Evolutionary conservation across 1,140 invertebrate species (phyloP), one percentile per base, ranked within the genome.

Genomic region (Macrostomum lignano): DNA sequence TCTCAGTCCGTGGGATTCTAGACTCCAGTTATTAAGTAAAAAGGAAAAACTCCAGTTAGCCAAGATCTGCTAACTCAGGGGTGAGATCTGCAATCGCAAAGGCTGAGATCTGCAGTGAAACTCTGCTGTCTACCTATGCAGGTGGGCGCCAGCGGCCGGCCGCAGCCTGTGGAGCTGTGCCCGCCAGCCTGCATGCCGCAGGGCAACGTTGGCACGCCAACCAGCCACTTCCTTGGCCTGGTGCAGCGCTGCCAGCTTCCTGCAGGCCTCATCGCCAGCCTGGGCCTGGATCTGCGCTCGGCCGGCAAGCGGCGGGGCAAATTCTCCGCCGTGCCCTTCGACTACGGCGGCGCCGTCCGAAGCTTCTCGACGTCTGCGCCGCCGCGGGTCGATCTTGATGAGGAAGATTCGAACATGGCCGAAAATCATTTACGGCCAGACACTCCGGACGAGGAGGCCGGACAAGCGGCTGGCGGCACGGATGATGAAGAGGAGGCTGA

Each of bases 191-290:
- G 60, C 3, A 61, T 65, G 60, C 15, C 52, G 1, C 38, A 51
- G 22, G 66, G 66, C 17, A 68, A 68, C 52, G 62, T 68, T 25
- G 66, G 66, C 15, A 68, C 66, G 7, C 55, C 62, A 7, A 65
- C 62, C 6, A 39, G 38, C 21, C 44, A 53, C 25, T 67, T 68
- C 44, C 36, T 67, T 21, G 43, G 56, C 3, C 46, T 58, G 20
- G 67, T 68, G 13, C 44, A 48, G 25, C 38, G 52, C 23, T 68
- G 66, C 45, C 41, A 48, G 36, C 42, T 68, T 17, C 65, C 66
- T 6, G 44, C 59, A 17, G 46, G 42, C 6, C 26, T 68, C 3
- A 66, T 68, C n/a, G 49, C 46, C 23, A 66, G 63, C 39, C 44
- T 68, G 1, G 56, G 61, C 34, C 35, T 59, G 3, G 44, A 38